Evolutionary conservation across 2,888 invertebrate genomes (phyloP), one percentile per base, ranked within the genome.

Genomic region (Anticlea derivata): DNA sequence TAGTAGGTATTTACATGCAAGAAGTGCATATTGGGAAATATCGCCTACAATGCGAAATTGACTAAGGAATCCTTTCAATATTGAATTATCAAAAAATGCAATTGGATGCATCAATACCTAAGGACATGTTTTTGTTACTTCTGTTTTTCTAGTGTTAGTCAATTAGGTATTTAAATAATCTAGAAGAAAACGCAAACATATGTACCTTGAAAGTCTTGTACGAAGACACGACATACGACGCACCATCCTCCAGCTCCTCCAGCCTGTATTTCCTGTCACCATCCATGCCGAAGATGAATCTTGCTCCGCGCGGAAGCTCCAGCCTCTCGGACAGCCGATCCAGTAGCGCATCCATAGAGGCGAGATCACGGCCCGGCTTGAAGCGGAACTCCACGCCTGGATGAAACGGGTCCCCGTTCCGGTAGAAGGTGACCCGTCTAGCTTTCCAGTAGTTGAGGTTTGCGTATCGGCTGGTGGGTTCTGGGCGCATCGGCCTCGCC

Each of bases 141-240:
- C n/a, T n/a, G n/a, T n/a, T 17, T 17, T 17, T 4, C 17, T 3
- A 17, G 4, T 13, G 31, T 31, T 13, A 26, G 8, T 20, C 7
- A 39, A 10, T 7, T 23, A 37, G 1, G 12, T 30, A 10, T 20
- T n/a, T n/a, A n/a, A n/a, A 20, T 35, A 8, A 40, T n/a, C n/a
- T 11, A 1, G 10, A 45, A 24, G 12, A 0, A 43, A 12, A 31
- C 5, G 33, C 1, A 29, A 38, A 50, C 77, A 71, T 69, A n/a
- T n/a, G n/a, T n/a, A 96, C 97, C 95, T 97, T 96, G 83, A 97
- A 97, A 7, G 95, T 95, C 84, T 96, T 96, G 76, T 96, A 96
- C 2, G 97, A 97, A 5, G 98, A 98, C 26, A 97, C 97, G 60
- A 98, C 97, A 80, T 98, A 98, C 5, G 96, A 95, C 10, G 95